phyloP scores from a whole-genome alignment of 1,140 invertebrate species.

The roundworm (Caenorhabditis elegans) region WBcel235 BX284603.4:6720501-6721000 shows the following conservation, averaged over 20 bases:
- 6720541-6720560: too few species aligned
- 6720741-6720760: neutral
- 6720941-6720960: neutral
- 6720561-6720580: too few species aligned
- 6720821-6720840: neutral
- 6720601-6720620: too few species aligned
- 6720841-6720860: neutral
- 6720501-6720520: too few species aligned
- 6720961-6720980: neutral
- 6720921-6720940: constrained; percentile 31
- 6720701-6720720: neutral
- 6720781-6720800: neutral
- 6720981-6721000: neutral
- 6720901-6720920: constrained; percentile 16
- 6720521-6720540: too few species aligned
- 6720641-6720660: neutral
- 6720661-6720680: neutral
- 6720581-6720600: too few species aligned
- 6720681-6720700: neutral
- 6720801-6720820: too few species aligned
- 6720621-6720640: neutral
- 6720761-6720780: neutral
- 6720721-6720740: neutral
- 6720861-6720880: neutral
- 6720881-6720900: neutral